Base-by-base conservation (phyloP, 2,888 invertebrate genomes). In the Ischnus inquisitorius region DNA sequence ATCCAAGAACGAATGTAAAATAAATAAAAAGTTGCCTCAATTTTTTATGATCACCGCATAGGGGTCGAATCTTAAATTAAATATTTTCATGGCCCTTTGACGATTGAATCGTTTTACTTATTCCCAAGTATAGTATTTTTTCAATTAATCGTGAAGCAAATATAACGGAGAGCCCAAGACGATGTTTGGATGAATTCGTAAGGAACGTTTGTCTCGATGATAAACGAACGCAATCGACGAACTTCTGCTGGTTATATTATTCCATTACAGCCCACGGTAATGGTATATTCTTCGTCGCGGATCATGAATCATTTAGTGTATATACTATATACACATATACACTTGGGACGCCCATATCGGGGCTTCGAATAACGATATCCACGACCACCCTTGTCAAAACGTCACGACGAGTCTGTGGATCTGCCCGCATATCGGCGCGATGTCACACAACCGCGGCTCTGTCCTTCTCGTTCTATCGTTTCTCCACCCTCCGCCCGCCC, bases 321-420 rank as follows among this genome's bases (percentile, higher is more conserved):
- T 28, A 65, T n/a, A n/a, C n/a, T 43, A 76, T 67, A 65, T 54
- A 43, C 41, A 39, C 12, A 54, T 54, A 64, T 69, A 39, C 28
- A 62, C 6, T 71, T 68, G 62, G 72, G 76, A 67, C 80, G 77
- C 77, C 81, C 85, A 82, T 87, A 87, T 88, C 86, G 83, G 88
- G 86, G 87, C 87, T 88, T 85, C 87, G 62, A 87, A 88, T 87
- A 86, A 90, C 87, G 87, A 89, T 86, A 87, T 87, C 85, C 86
- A 75, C 82, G 87, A 85, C 82, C 88, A 89, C 88, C 89, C 90
- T 89, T 88, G 88, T 86, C 87, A 86, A 89, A 89, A 87, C 85
- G 90, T 90, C 90, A 86, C 84, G 87, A 88, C 86, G 88, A 90
- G 85, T 89, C 87, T 85, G 83, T 79, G 81, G 79, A 79, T 84